These are phyloP conservation scores for Parazoanthus atlanticus DNA, from an alignment of 92 coral and sea anemone species.

Conservation along the genomic window DNA sequence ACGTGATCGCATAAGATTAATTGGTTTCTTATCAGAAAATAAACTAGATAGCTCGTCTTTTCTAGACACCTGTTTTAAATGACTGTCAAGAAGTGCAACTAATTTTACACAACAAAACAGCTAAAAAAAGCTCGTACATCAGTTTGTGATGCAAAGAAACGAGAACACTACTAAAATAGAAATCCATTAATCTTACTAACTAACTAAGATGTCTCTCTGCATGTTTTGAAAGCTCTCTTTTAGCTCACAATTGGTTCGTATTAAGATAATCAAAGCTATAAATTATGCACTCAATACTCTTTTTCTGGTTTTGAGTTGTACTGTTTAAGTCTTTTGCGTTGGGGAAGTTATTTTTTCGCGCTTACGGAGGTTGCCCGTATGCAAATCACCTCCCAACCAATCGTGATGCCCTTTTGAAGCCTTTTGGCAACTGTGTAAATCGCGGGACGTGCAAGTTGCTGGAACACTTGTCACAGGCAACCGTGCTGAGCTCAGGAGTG, in stretches of 20 bases:
- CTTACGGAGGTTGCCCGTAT: constrained; percentile 33
- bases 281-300: constrained; percentile 54
- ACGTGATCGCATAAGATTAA: constrained; percentile 13
- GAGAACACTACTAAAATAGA: neutral
- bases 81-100: neutral
- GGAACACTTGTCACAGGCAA: constrained; percentile 18
- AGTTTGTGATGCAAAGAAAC: neutral
- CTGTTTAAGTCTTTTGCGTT: constrained; percentile 20
- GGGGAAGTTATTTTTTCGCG: neutral
- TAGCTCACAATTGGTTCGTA: constrained; percentile 50
- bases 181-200: neutral
- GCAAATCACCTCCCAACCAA: constrained; percentile 78
- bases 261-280: constrained; percentile 44
- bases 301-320: constrained; percentile 2
- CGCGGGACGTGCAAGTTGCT: neutral
- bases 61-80: neutral
- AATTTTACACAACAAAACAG: neutral
- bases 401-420: constrained; percentile 34
- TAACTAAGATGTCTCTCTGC: neutral
- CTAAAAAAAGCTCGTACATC: neutral
- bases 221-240: constrained; percentile 7
- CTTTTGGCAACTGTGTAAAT: constrained; percentile 21
- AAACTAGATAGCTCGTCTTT: constrained; percentile 22
- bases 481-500: constrained; percentile 10
- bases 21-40: constrained; percentile 37